Conservation (phyloP, 2,113 vertebrate species). For the Marmota flaviventris region DNA sequence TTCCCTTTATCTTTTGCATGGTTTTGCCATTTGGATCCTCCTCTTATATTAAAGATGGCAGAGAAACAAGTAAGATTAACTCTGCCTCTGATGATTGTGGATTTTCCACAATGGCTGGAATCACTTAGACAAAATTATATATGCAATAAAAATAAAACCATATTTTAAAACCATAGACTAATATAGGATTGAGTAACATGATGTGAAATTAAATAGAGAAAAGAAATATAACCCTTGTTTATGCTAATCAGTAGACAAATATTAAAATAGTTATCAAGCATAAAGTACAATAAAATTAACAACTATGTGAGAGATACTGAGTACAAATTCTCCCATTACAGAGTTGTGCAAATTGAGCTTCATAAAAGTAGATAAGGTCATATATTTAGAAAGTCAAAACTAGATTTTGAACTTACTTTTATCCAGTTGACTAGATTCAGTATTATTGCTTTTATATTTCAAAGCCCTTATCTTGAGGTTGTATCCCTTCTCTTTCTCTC, state of each 20-base stretch:
- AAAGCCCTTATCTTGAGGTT: neutral
- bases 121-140: neutral
- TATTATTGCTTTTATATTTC: neutral
- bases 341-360: neutral
- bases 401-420: neutral
- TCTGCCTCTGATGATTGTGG: neutral
- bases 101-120: neutral
- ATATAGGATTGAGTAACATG: neutral
- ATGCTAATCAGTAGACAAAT: neutral
- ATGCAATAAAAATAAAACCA: neutral
- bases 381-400: neutral
- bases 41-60: neutral
- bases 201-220: neutral
- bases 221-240: neutral
- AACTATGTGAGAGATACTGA: neutral
- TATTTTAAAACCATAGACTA: neutral
- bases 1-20: neutral
- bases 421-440: neutral
- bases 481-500: too few species aligned
- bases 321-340: neutral
- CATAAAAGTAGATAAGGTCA: neutral
- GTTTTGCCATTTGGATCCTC: neutral
- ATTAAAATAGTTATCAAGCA: neutral
- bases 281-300: neutral
- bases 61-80: neutral